Evolutionary conservation across 2,888 invertebrate species (phyloP).

Genomic region (Drosophila diplacantha): DNA sequence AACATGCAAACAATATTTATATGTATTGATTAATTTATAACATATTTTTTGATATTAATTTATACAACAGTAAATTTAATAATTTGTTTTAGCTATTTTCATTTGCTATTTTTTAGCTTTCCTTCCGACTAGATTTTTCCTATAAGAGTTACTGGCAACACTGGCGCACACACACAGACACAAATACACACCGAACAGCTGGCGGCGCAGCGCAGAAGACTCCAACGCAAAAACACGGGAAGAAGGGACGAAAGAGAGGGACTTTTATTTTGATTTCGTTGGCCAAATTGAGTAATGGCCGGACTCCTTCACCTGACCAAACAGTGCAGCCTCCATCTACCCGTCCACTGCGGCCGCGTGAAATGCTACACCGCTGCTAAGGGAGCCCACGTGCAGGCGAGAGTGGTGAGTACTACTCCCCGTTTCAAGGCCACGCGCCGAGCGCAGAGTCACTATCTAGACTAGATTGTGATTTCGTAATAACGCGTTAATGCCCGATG

Average conservation of each 20-base stretch:
- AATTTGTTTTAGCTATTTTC: neutral
- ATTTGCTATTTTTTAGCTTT: neutral
- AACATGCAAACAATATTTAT: no score
- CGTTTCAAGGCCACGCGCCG: constrained; percentile 58
- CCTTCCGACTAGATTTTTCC: neutral
- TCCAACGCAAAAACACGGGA: constrained; percentile 33
- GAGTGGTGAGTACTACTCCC: constrained; percentile 56
- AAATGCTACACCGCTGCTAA: constrained; percentile 36
- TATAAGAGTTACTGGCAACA: neutral
- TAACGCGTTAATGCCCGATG: constrained; percentile 24
- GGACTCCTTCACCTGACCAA: constrained; percentile 71
- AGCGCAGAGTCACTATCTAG: constrained; percentile 20
- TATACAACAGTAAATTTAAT: no score
- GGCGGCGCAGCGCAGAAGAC: constrained; percentile 15
- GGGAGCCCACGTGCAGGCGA: constrained; percentile 38
- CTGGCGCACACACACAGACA: neutral
- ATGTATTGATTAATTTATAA: no score
- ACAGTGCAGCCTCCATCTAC: constrained; percentile 65
- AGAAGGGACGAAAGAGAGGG: constrained; percentile 35
- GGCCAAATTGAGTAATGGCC: constrained; percentile 67
- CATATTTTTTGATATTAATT: no score
- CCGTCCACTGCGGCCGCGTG: constrained; percentile 40
- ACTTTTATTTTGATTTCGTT: constrained; percentile 44
- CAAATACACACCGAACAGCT: constrained; percentile 16
- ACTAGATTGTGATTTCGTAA: constrained; percentile 68